Evolutionary conservation across 2,888 invertebrate species (phyloP), one percentile per base, ranked within the genome.

Genomic region (Scaptomyza cyrtandrae): DNA sequence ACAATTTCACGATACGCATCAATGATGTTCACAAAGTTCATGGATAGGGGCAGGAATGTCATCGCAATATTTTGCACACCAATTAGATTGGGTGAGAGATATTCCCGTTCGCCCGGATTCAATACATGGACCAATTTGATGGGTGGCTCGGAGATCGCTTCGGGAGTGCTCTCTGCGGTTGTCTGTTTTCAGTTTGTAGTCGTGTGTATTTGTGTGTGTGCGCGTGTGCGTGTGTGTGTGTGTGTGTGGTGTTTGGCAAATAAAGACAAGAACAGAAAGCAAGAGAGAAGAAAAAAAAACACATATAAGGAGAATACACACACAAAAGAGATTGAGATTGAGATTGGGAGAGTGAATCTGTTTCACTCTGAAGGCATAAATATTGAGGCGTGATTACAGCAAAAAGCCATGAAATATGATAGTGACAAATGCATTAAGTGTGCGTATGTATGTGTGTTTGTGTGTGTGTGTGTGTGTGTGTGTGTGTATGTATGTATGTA

Each of bases 1-100:
- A 91, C 90, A 64, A 92, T 88, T 80, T 92, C 92, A 9, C 92
- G 84, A 59, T 80, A 91, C 46, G 92, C 92, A 71, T 91, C 91
- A 65, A 92, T 88, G 10, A 92, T 85, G 60, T 91, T 91, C 31
- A 91, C 65, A 62, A 92, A 92, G 61, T 90, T 90, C 78, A 91
- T 86, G 43, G 89, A 86, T 13, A 89, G 81, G 11, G 92, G 92
- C 61, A 92, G 77, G 66, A 90, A 91, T 46, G 90, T 82, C 78
- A 90, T 90, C 45, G 92, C 92, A 46, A 92, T 91, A 63, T 91
- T 91, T 62, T 91, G 90, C 13, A 92, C 80, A 7, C 91, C 91
- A 55, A 90, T 90, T 44, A 92, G 73, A 68, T 91, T 90, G 24
- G 92, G 92, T 43, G 91, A 90, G 29, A 92, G 86, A 71, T 90